Conservation (phyloP, 2,113 vertebrate genomes). For the Barnardius zonarius region DNA sequence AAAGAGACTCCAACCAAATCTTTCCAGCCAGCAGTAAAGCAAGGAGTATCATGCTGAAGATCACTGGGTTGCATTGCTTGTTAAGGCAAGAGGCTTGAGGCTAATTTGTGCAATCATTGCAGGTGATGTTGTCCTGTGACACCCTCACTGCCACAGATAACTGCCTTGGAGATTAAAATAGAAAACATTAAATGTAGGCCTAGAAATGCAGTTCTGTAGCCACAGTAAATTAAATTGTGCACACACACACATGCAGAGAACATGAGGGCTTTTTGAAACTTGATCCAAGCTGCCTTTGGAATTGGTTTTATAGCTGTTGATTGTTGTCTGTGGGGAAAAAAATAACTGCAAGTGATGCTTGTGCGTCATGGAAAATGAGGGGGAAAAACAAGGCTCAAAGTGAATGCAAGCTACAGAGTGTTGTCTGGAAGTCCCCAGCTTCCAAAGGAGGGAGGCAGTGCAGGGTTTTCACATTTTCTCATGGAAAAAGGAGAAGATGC, state of each 20-base stretch:
- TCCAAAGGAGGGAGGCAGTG: neutral
- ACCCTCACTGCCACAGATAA: neutral
- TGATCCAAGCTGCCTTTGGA: neutral
- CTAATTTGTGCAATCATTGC: constrained; percentile 24
- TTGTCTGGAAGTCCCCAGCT: neutral
- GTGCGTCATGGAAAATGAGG: neutral
- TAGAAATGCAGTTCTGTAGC: neutral
- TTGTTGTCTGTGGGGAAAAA: neutral
- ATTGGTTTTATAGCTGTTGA: neutral
- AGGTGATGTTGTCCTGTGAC: neutral
- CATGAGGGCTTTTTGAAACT: neutral
- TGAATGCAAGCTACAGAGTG: neutral
- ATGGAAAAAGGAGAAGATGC: neutral
- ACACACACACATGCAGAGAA: neutral
- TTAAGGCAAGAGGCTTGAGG: constrained; percentile 28
- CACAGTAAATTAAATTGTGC: neutral
- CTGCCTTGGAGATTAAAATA: neutral
- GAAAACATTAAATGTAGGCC: neutral
- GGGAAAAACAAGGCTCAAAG: neutral
- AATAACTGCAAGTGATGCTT: neutral
- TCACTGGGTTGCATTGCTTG: neutral
- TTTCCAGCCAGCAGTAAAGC: constrained; percentile 2
- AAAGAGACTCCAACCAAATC: constrained; percentile 20
- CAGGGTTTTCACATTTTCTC: neutral
- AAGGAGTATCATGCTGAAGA: neutral